Base-by-base conservation (phyloP, 2,113 vertebrate species). In the Condylura cristata region DNA sequence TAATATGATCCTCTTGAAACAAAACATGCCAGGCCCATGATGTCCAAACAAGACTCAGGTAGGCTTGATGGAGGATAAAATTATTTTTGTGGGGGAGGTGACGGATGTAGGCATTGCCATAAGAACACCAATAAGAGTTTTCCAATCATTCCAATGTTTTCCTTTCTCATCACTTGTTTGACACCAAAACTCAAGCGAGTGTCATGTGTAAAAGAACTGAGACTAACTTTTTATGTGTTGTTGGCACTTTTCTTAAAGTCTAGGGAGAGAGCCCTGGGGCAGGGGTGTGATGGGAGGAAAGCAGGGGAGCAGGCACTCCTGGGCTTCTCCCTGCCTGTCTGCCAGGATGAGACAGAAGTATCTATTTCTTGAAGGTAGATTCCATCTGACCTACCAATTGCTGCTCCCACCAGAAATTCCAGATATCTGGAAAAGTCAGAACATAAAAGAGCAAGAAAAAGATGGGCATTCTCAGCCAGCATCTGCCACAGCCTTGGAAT, bases 81-180 rank as follows among this genome's bases (percentile, higher is more conserved):
- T n/a, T 28, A 39, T 6, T 24, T 32, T 20, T 26, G 13, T 0
- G 26, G 48, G 1, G 0, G 18, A 37, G 18, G 26, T 24, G 9
- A 0, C 22, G 28, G 56, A 22, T 1, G 10, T 18, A 28, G 1
- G 34, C 12, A 24, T 12, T 30, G 24, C 13, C 26, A 11, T 5
- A 0, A 61, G n/a, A 39, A 10, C 1, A 14, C 39, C 1, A 44
- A 18, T 46, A 41, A 71, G 4, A 48, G 2, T 20, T 12, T 51
- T 41, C 39, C 12, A 20, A 16, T 13, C 17, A 44, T 26, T 8
- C 13, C 34, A 60, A 3, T 63, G 12, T 24, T 58, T 65, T 53
- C 44, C 26, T 53, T 26, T 82, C 20, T 82, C 46, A 12, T n/a
- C 46, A 65, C 48, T 60, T 34, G 28, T 51, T 46, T 44, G 66